Conservation (phyloP, 2,888 invertebrate species). For the Drosophila kuntzei region DNA sequence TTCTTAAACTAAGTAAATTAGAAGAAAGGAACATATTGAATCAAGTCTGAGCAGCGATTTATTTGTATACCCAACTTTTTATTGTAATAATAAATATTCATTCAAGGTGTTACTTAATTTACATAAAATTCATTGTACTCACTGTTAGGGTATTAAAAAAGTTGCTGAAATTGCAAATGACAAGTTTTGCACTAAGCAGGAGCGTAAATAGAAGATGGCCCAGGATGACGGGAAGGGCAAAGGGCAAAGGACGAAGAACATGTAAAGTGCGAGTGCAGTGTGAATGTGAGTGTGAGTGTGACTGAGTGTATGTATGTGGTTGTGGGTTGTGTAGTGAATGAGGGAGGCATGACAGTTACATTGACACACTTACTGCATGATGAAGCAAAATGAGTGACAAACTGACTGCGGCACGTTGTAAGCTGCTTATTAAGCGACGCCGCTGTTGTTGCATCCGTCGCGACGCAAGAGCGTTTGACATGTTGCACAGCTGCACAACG, state of each 20-base stretch:
- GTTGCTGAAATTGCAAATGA: constrained; percentile 78
- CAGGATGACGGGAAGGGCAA: constrained; percentile 7
- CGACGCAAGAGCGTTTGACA: constrained; percentile 45
- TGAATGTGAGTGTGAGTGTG: neutral
- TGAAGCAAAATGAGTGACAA: constrained; percentile 81
- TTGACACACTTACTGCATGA: constrained; percentile 81
- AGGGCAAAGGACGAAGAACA: neutral
- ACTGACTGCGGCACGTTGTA: constrained; percentile 76
- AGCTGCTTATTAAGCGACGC: constrained; percentile 76
- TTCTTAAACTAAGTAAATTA: no score
- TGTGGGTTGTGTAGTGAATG: neutral
- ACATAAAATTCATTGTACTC: neutral
- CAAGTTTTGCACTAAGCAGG: constrained; percentile 78
- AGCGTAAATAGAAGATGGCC: constrained; percentile 58
- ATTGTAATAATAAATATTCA: no score
- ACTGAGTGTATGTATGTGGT: neutral
- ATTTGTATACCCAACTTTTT: no score
- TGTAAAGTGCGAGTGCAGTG: constrained; percentile 1
- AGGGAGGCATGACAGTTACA: constrained; percentile 59
- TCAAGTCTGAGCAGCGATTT: no score
- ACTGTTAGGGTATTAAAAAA: constrained; percentile 38
- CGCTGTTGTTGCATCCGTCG: constrained; percentile 23
- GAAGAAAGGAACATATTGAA: no score
- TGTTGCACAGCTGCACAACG: constrained; percentile 38
- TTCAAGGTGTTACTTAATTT: neutral